Evolutionary conservation across 2,113 vertebrate species (phyloP).

Genomic region (Pyxicephalus adspersus): DNA sequence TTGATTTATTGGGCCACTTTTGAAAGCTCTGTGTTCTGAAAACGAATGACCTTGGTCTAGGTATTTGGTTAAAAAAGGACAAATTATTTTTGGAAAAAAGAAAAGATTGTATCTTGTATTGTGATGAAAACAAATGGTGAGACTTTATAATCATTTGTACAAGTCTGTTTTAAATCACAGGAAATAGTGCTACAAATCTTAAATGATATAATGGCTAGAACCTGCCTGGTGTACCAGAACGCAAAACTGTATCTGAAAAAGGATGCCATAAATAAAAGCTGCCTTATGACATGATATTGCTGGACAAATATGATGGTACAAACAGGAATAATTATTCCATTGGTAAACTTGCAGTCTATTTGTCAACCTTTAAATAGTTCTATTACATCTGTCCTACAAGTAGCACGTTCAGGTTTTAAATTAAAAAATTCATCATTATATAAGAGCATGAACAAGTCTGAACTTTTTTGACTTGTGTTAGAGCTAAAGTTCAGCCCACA

Average conservation of each 20-base stretch:
- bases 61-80: constrained; percentile 66
- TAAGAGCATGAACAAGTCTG: no score
- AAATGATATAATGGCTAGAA: constrained; percentile 27
- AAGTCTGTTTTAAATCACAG: constrained; percentile 50
- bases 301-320: constrained; percentile 46
- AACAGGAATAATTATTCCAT: constrained; percentile 40
- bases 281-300: constrained; percentile 37
- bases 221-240: constrained; percentile 14
- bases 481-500: no score
- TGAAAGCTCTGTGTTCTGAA: constrained; percentile 61
- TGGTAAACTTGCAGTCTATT: constrained; percentile 38
- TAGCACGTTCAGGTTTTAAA: constrained; percentile 8
- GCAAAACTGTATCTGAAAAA: constrained; percentile 40
- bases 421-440: constrained; percentile 10
- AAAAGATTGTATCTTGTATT: constrained; percentile 42
- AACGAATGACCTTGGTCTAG: constrained; percentile 68
- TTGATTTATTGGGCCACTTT: constrained; percentile 67
- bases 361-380: constrained; percentile 45
- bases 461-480: no score
- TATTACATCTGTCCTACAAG: constrained; percentile 37
- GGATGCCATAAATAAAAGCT: constrained; percentile 52
- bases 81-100: constrained; percentile 51
- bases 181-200: constrained; percentile 44
- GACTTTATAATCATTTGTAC: constrained; percentile 50
- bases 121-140: constrained; percentile 44